Base-by-base conservation (phyloP, 1,140 invertebrate genomes). In the Leptestheria dahalacensis region DNA sequence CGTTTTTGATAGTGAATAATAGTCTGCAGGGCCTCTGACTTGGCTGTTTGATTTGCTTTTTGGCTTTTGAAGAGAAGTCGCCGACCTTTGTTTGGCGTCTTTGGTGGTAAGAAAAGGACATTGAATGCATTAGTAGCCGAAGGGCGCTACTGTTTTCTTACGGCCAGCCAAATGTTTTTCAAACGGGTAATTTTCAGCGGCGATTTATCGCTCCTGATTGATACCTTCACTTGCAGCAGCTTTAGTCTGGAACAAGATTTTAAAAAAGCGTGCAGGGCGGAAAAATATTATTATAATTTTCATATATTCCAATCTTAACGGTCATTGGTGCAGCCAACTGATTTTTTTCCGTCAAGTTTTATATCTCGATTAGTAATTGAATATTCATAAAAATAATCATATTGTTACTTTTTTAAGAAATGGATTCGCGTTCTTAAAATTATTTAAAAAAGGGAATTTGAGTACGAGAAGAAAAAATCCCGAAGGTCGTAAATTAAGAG, bases 131-230 rank as follows among this genome's bases (percentile, higher is more conserved):
- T 41, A 15, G 33, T 41, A 41, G 33, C 33, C 33, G 33, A 41
- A 41, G 33, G 33, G 33, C 33, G 33, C 33, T 41, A 41, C 33
- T 41, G 33, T 41, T 41, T 15, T 41, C 33, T 41, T 10, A 10
- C n/a, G 28, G 26, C 21, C 10, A n/a, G n/a, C n/a, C 25, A 55
- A 29, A 25, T 55, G 53, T 55, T 55, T 55, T 55, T 55, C 53
- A 24, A 55, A 55, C 21, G 20, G 53, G 53, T 29, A 29, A 55
- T 29, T 55, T 55, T 55, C 6, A n/a, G 53, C 28, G 28, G 53
- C 26, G 53, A 55, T 55, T 55, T 55, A 55, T 55, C 53, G 53
- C 53, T 55, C 26, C 26, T 55, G 53, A 55, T 55, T 55, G 53
- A 55, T 55, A 55, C 53, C 53, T 55, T 55, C 33, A 41, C 33